These are phyloP conservation scores for Antennarius maculatus DNA, from an alignment of 2,797 vertebrate species.

Conservation along the genomic window DNA sequence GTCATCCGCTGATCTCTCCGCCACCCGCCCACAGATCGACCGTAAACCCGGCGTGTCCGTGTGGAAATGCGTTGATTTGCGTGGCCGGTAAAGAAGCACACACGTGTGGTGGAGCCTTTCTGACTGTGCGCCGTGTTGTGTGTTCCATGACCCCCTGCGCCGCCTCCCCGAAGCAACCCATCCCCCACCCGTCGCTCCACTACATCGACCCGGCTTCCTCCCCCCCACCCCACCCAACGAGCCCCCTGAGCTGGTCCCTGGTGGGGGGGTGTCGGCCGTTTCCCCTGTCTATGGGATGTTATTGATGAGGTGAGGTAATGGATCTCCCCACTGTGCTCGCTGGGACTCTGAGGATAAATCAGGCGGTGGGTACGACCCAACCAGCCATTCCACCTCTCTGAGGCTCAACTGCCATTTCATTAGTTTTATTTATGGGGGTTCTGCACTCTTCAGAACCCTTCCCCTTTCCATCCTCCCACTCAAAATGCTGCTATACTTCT, in stretches of 20 bases:
- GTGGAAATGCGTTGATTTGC: slow-evolving; percentile 37
- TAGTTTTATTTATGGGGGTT: slow-evolving; percentile 85
- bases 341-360: slow-evolving; percentile 84
- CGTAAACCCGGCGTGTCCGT: slow-evolving; percentile 30
- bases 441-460: slow-evolving; percentile 72
- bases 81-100: slow-evolving; percentile 9
- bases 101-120: slow-evolving; percentile 46
- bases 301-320: slow-evolving; percentile 83
- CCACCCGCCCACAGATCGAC: slow-evolving; percentile 27
- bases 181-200: slow-evolving; percentile 65
- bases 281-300: slow-evolving; percentile 74
- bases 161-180: slow-evolving; percentile 56
- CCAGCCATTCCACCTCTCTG: slow-evolving; percentile 80
- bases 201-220: slow-evolving; percentile 62
- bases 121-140: slow-evolving; percentile 44
- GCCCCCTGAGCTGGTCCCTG: slow-evolving; percentile 69
- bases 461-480: slow-evolving; percentile 62
- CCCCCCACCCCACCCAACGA: slow-evolving; percentile 59
- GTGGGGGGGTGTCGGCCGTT: slow-evolving; percentile 72
- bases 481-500: slow-evolving; percentile 70
- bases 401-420: slow-evolving; percentile 84
- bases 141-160: slow-evolving; percentile 43
- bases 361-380: slow-evolving; percentile 79
- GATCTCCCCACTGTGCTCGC: slow-evolving; percentile 79
- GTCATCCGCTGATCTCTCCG: slow-evolving; percentile 40